Base-by-base conservation (phyloP, 2,113 vertebrate species). In the Nycticryphes semicollaris region DNA sequence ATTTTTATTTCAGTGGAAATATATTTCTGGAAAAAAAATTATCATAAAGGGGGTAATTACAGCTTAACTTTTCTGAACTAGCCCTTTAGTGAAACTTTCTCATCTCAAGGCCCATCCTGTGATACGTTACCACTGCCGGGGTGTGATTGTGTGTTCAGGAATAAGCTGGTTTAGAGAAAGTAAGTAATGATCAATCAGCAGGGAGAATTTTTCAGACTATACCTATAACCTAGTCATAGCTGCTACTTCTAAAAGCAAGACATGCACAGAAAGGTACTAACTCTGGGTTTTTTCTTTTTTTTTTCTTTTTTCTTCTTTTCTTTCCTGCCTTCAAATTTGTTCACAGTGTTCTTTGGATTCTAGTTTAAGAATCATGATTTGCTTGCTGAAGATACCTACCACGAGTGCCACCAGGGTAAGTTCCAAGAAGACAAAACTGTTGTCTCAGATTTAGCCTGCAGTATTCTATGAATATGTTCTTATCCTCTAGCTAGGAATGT, bases 361-460 rank as follows among this genome's bases (percentile, higher is more conserved):
- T 85, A 99, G 99, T 93, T 97, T 99, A 96, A 99, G 99, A 97
- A 99, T 99, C 95, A 99, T 99, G 98, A 99, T 99, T 97, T 99
- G 99, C 96, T 98, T 99, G 90, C 97, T 99, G 97, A 99, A 99
- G 98, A 99, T 99, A 94, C 99, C 99, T 27, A 98, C 99, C 41
- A 98, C 98, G 59, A 99, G 99, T 97, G 99, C 99, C 92, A 99
- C 99, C 74, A 98, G 99, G 98, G 99, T 99, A 98, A 98, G 98
- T 97, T 87, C 53, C 22, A 67, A 66, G 77, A 83, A 76, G 57
- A 74, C 22, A n/a, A 31, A 86, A 54, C 39, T 83, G 7, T 75
- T 87, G 30, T 54, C n/a, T 85, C 50, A 37, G 54, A 50, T 85
- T 70, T 76, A 90, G n/a, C 33, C 43, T 72, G 67, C 6, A 7